A percentile compares a stretch with the other conserved stretches of the same genome.
Evolutionary conservation across 2,797 vertebrate species (phyloP).

Genomic region (Parotocinclus haroldoi): DNA sequence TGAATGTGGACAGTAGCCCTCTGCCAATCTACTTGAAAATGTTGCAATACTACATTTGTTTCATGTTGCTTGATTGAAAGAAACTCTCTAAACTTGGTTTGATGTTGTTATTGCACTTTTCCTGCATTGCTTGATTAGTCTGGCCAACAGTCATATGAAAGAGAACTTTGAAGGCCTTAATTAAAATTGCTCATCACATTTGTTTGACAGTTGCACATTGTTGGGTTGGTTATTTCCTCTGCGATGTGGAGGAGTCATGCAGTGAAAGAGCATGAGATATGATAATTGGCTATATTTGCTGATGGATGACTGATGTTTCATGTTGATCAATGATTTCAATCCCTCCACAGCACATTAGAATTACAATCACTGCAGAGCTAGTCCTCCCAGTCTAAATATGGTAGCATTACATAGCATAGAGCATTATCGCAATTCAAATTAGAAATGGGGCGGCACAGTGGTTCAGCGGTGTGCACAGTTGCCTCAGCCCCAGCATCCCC

Average conservation of each 20-base stretch:
- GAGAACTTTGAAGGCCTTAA: not conserved
- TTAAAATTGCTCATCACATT: not conserved
- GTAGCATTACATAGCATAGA: no score
- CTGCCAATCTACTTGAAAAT: no score
- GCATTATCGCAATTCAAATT: no score
- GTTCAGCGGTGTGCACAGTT: no score
- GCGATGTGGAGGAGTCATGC: not conserved
- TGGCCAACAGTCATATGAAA: not conserved
- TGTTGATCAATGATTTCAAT: no score
- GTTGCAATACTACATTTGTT: no score
- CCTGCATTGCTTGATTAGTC: conserved; percentile 2
- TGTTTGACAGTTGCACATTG: not conserved
- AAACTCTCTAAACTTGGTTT: not conserved
- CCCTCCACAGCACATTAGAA: not conserved
- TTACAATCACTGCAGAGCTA: not conserved
- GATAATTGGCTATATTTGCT: conserved; percentile 2
- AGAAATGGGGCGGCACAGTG: no score
- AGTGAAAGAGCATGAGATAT: not conserved
- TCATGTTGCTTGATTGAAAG: no score
- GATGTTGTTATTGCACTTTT: not conserved
- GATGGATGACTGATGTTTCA: not conserved
- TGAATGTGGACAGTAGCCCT: no score
- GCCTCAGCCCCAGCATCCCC: no score
- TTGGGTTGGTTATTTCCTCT: not conserved
- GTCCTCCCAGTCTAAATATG: no score